phyloP scores from a whole-genome alignment of 2,113 vertebrate species.

The Murina feae region DNA sequence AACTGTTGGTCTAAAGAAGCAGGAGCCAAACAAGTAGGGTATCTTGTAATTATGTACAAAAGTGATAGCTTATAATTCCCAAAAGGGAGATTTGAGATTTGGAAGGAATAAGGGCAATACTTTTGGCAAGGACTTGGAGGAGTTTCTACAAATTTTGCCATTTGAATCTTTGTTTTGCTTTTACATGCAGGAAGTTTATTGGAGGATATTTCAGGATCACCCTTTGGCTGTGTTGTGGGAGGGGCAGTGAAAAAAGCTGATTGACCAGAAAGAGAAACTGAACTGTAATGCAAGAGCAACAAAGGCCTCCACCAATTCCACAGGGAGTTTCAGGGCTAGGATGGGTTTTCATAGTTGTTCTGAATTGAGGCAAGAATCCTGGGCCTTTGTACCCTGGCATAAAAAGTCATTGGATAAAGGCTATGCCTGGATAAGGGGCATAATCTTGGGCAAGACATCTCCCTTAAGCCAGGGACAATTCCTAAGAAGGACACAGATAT shows the following conservation, averaged over 20 bases:
- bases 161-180: neutral
- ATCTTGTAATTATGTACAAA: neutral
- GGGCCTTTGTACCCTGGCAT: neutral
- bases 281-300: accelerated
- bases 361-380: neutral
- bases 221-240: neutral
- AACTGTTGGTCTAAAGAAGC: neutral
- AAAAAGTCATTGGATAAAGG: neutral
- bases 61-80: neutral
- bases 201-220: neutral
- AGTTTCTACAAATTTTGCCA: neutral
- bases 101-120: neutral
- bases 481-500: neutral
- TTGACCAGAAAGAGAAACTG: neutral
- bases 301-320: too few relatives aligned
- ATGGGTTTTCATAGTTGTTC: neutral
- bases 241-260: neutral
- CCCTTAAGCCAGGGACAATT: neutral
- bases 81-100: neutral
- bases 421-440: neutral
- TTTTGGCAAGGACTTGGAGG: neutral
- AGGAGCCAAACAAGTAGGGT: neutral
- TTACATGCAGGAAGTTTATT: neutral
- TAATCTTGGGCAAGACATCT: neutral
- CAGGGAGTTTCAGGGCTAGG: neutral